A percentile compares a stretch with the other conserved stretches of the same genome.
Evolutionary conservation across 2,888 invertebrate genomes (phyloP).

Genomic region (Tigriopus californicus): DNA sequence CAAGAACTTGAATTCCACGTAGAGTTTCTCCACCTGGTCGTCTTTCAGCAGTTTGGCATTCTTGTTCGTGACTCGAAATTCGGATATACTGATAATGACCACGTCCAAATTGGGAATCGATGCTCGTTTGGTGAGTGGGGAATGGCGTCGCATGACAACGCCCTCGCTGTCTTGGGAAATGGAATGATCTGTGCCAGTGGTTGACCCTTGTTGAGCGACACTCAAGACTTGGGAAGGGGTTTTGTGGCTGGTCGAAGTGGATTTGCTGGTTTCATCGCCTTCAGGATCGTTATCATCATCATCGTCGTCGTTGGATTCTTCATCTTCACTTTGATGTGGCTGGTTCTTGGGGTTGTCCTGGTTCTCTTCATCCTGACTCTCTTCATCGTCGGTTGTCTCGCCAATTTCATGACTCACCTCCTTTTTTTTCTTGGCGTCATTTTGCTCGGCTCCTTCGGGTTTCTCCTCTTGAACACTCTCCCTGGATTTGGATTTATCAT

Average conservation of each 20-base stretch:
- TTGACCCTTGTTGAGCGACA: too few species aligned
- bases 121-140: neutral
- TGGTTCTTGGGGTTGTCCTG: too few species aligned
- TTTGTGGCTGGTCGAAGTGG: too few species aligned
- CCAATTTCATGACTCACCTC: too few species aligned
- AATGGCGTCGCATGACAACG: conserved; percentile 5
- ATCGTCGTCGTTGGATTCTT: neutral
- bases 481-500: too few species aligned
- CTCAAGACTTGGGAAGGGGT: too few species aligned
- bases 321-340: neutral
- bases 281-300: neutral
- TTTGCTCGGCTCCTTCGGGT: too few species aligned
- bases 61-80: neutral
- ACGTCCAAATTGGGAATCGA: neutral
- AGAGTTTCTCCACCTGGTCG: conserved; percentile 22
- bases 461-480: too few species aligned
- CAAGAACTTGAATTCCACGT: conserved; percentile 30
- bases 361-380: neutral
- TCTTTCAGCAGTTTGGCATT: neutral
- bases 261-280: neutral
- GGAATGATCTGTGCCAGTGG: neutral
- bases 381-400: too few species aligned
- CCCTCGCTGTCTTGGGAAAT: conserved; percentile 7
- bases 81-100: neutral
- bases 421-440: too few species aligned